Percentiles rank a stretch among this genome's conserved stretches.
Evolutionary conservation across 2,888 invertebrate species (phyloP).

Genomic region (Pogonocherus hispidulus): DNA sequence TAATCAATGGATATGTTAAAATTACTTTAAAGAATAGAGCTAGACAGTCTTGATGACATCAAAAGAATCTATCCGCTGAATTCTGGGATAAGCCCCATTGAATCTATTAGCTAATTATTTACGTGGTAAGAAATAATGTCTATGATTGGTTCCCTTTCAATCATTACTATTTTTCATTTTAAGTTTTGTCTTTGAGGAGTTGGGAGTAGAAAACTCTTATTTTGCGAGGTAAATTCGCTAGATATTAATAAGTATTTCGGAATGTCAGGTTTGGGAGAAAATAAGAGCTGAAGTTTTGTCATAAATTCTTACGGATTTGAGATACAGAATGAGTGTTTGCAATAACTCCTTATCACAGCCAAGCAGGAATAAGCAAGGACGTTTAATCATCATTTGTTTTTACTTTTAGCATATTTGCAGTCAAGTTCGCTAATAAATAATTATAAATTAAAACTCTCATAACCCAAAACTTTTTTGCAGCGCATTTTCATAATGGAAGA

Average conservation of each 20-base stretch:
- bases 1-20: no score
- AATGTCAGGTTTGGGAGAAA: neutral
- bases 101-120: no score
- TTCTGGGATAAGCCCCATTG: no score
- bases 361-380: neutral
- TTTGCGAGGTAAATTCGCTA: neutral
- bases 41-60: no score
- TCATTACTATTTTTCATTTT: no score
- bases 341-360: neutral
- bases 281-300: constrained; percentile 2
- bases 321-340: constrained; percentile 2
- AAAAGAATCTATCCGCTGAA: no score
- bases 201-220: neutral
- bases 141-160: no score
- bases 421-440: constrained; percentile 22
- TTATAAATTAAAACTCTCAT: constrained; percentile 27
- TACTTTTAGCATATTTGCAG: neutral
- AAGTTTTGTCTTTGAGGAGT: neutral
- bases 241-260: neutral
- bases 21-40: no score
- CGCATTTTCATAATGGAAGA: constrained; percentile 24
- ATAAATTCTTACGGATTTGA: constrained; percentile 4
- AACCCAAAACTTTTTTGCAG: constrained; percentile 22
- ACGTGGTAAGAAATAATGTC: no score
- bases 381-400: constrained; percentile 5